These are phyloP conservation scores for Glareola pratincola DNA, from an alignment of 2,113 vertebrate genomes.

Conservation along the genomic window DNA sequence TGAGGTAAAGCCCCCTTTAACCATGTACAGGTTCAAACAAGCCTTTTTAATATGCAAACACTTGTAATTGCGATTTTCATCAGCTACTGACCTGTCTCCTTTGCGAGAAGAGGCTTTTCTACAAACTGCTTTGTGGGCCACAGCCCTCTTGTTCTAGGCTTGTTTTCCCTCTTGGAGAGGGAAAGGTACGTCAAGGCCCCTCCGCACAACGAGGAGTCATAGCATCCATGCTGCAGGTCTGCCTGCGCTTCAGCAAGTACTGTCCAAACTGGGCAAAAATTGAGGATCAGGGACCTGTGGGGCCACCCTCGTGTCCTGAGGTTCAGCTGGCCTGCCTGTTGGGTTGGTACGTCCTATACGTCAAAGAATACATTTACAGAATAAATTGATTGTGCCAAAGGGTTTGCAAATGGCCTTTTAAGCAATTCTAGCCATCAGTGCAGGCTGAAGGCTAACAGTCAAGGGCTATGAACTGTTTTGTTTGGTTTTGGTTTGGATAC, in stretches of 20 bases:
- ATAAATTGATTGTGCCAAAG: neutral
- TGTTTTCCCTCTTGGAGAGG: neutral
- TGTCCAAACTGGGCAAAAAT: neutral
- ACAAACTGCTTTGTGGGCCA: neutral
- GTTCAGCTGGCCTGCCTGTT: neutral
- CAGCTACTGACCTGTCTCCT: neutral
- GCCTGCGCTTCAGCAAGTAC: neutral
- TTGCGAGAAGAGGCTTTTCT: neutral
- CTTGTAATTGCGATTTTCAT: neutral
- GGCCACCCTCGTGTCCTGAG: neutral
- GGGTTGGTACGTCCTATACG: neutral
- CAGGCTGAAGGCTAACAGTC: neutral
- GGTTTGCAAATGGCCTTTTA: neutral
- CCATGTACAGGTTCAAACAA: neutral
- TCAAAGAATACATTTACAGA: neutral
- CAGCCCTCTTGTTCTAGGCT: neutral
- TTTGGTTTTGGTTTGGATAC: neutral
- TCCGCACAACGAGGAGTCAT: fast-evolving
- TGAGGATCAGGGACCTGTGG: neutral
- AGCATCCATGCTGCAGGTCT: neutral
- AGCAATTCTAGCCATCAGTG: neutral
- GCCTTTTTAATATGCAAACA: neutral
- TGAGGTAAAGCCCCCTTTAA: neutral
- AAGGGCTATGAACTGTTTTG: neutral
- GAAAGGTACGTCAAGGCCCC: neutral